Conservation (phyloP, 2,113 vertebrate species). For the Sitta europaea region DNA sequence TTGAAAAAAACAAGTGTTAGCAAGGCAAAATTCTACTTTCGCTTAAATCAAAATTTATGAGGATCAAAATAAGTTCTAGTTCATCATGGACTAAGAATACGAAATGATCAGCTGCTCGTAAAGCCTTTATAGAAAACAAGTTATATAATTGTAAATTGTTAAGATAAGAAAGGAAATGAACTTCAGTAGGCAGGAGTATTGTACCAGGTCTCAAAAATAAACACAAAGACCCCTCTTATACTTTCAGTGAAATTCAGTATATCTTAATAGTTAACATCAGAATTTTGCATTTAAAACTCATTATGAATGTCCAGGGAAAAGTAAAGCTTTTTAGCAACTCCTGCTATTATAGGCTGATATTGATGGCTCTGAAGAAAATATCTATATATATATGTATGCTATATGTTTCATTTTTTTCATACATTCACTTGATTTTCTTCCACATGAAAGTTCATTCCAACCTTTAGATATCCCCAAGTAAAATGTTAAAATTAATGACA, state of each 20-base stretch:
- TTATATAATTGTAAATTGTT: not conserved
- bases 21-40: not conserved
- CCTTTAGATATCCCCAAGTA: not conserved
- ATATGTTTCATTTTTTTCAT: not conserved
- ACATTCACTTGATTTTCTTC: not conserved
- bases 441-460: not conserved
- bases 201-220: not conserved
- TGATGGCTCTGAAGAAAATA: not conserved
- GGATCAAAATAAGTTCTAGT: not conserved
- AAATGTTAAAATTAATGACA: constrained; percentile 3
- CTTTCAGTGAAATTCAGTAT: not conserved
- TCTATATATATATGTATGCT: not conserved
- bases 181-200: not conserved
- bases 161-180: not conserved
- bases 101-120: not conserved
- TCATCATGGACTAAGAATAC: not conserved
- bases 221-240: not conserved
- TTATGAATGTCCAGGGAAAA: not conserved
- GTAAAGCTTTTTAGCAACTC: not conserved
- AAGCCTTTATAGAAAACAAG: not conserved
- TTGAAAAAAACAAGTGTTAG: not conserved
- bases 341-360: not conserved
- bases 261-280: not conserved
- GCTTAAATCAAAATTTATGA: not conserved
- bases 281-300: not conserved